Evolutionary conservation across 53 echinoderm and acorn worm genomes (phyloP), one percentile per base, ranked within the genome.

Genomic region (Stichopus horrens): DNA sequence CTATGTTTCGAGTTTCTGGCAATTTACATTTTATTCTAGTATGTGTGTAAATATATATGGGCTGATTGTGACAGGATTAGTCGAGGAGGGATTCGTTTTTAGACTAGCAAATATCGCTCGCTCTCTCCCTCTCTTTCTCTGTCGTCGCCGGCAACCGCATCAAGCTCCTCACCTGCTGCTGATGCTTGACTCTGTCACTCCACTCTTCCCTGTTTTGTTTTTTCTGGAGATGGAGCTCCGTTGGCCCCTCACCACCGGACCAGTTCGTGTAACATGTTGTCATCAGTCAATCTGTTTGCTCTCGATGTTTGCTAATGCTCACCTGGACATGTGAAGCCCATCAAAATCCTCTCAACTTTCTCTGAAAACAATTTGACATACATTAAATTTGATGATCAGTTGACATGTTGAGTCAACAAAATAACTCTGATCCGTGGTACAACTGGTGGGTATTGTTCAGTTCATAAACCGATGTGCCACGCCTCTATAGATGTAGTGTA

Each of bases 1-100:
- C 79, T 19, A 79, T 79, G 79, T 79, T 79, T 79, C 79, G 19
- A 79, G 79, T 79, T 79, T 53, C 52, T 79, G 54, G 79, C 53
- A 79, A 79, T 79, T 79, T 79, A 55, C 79, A 79, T 79, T 53
- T 53, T 53, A 79, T 79, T 53, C 53, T 51, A 54, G 55, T 52
- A 53, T 79, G 53, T 79, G 79, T 79, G 81, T 58, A 56, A 81
- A 56, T 56, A 81, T 59, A 59, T 58, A 53, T 8, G 58, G 20
- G 20, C 57, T 6, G 16, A 55, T 71, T 71, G 81, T 81, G 57
- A 56, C 58, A 63, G 63, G 63, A 18, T 14, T 55, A 23, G 13
- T 11, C 53, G 75, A 11, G 53, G 75, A 79, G 8, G 79, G 79
- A 79, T 79, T 16, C 5, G 55, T 55, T 79, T 18, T 51, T 79